Base-by-base conservation (phyloP, 2,113 vertebrate genomes). In the Pleuronectes platessa region DNA sequence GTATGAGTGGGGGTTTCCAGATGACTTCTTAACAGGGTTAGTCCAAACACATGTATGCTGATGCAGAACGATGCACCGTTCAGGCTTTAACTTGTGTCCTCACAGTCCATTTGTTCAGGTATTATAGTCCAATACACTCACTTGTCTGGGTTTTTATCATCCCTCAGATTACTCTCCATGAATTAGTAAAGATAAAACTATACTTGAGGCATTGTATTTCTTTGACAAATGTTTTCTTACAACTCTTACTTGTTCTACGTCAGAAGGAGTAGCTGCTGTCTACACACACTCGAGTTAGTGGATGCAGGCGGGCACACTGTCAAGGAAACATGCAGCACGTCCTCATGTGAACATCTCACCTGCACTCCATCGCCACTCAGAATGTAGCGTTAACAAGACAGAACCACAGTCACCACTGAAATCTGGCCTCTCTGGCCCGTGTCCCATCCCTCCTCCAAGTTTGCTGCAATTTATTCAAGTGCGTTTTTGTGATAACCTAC, bases 311-410 rank as follows among this genome's bases (percentile, higher is more conserved):
- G 11, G 35, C 26, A 56, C 54, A n/a, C n/a, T 55, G 31, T 71
- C 51, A 59, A 69, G 54, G 26, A 67, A 76, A 76, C 51, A 37
- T 31, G 31, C 31, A 60, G 49, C 49, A 55, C 81, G 51, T 49
- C 71, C 11, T 72, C 40, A 66, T 24, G 40, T 75, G 40, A 80
- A 78, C 71, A 64, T 69, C 14, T 69, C 27, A 68, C 21, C 23
- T 62, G 59, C 35, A 21, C 55, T 47, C 49, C n/a, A 71, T 20
- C 27, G 53, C 47, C 35, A 20, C 55, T 47, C 31, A 26, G 18
- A 72, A 20, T 31, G 12, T 15, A 42, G 45, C 6, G 4, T 69
- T n/a, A 61, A 37, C 12, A 14, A 24, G 42, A n/a, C n/a, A 26
- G 7, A 53, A 65, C 51, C 26, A 13, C 2, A 47, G 45, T 74